Conservation (phyloP, 2,113 vertebrate genomes). For the Urocynchramus pylzowi region DNA sequence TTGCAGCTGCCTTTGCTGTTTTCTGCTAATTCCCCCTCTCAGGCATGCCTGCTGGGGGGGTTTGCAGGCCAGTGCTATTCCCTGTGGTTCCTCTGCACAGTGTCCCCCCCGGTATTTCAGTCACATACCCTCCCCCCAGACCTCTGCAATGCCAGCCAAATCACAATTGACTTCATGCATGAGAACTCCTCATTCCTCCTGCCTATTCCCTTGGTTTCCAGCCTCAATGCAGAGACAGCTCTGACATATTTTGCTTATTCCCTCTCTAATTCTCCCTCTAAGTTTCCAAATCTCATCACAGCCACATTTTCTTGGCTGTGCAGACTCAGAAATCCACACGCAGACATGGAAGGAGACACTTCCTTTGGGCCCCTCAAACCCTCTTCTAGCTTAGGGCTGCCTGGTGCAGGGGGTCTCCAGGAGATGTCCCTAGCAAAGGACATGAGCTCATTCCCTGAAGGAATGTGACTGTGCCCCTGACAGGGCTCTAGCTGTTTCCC, state of each 20-base stretch:
- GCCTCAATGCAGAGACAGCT: neutral
- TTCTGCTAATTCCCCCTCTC: neutral
- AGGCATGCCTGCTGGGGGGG: accelerated
- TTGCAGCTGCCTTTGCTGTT: neutral
- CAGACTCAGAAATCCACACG: neutral
- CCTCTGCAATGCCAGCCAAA: conserved; percentile 3
- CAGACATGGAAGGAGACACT: neutral
- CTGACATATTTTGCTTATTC: conserved; percentile 52
- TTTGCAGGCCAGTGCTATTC: neutral
- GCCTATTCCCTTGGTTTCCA: conserved; percentile 44
- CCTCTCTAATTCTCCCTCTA: neutral
- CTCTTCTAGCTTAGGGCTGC: neutral
- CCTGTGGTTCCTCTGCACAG: neutral
- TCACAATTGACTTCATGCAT: conserved; percentile 39
- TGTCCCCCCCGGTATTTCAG: neutral
- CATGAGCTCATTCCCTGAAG: neutral
- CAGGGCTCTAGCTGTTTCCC: neutral
- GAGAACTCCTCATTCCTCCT: conserved; percentile 36
- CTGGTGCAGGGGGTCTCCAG: neutral
- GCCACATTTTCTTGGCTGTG: neutral
- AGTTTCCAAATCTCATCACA: neutral
- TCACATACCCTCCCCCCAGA: neutral
- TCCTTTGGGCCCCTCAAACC: neutral
- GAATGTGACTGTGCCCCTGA: neutral
- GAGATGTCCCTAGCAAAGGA: neutral